A percentile compares a stretch with the other conserved stretches of the same genome.
Conservation (phyloP, 1,140 invertebrate genomes). For the Brachionus paranguensis region DNA sequence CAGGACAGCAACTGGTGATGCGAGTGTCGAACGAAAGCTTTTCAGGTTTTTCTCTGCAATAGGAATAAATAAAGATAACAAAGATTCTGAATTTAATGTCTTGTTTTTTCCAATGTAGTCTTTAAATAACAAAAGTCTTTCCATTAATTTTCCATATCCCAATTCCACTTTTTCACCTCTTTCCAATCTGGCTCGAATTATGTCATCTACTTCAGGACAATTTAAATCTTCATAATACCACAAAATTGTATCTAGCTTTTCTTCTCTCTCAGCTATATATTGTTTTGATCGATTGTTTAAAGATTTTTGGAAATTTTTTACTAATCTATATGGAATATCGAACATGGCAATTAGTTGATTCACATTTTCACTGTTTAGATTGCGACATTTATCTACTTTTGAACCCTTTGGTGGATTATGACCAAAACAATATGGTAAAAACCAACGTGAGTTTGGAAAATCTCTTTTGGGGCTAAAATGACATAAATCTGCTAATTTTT, state of each 20-base stretch:
- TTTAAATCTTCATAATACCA: constrained; percentile 53
- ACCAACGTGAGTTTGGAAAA: constrained; percentile 49
- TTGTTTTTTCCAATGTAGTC: constrained; percentile 42
- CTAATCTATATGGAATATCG: constrained; percentile 46
- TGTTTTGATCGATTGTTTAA: constrained; percentile 45
- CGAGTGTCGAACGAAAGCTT: constrained; percentile 46
- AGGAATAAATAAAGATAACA: constrained; percentile 44
- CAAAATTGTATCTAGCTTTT: constrained; percentile 47
- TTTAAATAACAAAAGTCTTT: constrained; percentile 47
- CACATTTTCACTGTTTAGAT: constrained; percentile 46
- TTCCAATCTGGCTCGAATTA: constrained; percentile 44
- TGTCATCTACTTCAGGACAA: constrained; percentile 46
- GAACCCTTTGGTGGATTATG: constrained; percentile 42
- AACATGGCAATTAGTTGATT: constrained; percentile 45
- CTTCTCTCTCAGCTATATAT: constrained; percentile 44
- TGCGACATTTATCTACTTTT: constrained; percentile 42
- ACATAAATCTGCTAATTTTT: constrained; percentile 50
- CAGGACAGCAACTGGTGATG: constrained; percentile 49
- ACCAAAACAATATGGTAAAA: constrained; percentile 49
- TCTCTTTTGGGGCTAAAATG: constrained; percentile 50
- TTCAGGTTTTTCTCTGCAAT: constrained; percentile 46
- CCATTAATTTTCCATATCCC: constrained; percentile 50
- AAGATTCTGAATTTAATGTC: background rate
- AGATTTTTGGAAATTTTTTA: constrained; percentile 44
- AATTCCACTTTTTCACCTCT: constrained; percentile 42